Conservation (phyloP, 2,797 vertebrate species). For the Galaxias olidus region DNA sequence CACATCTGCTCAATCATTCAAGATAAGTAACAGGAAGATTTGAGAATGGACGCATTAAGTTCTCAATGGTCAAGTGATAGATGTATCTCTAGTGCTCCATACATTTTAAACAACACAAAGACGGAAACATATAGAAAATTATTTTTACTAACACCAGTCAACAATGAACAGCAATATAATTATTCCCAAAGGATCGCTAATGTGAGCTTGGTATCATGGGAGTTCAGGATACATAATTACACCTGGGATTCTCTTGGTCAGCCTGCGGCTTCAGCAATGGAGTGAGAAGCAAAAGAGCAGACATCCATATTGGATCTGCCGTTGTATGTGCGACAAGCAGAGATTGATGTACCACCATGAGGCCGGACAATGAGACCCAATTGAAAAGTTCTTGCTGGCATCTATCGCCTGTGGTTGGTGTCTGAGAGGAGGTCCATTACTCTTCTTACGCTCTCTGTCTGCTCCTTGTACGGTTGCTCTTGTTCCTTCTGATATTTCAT, state of each 20-base stretch:
- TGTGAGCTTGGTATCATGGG: slow-evolving; percentile 37
- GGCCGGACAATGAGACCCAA: slow-evolving; percentile 64
- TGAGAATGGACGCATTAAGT: slow-evolving; percentile 59
- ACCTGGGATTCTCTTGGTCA: slow-evolving; percentile 43
- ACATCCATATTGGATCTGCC: slow-evolving; percentile 70
- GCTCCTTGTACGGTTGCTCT: neutral
- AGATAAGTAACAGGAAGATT: slow-evolving; percentile 40
- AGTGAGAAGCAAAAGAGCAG: slow-evolving; percentile 37
- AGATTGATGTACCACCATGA: slow-evolving; percentile 67
- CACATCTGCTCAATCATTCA: slow-evolving; percentile 66
- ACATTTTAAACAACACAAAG: neutral
- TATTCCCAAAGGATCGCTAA: neutral
- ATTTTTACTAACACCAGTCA: too few species aligned
- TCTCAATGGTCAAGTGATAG: slow-evolving; percentile 53
- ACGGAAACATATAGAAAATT: neutral
- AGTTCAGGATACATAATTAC: slow-evolving; percentile 40
- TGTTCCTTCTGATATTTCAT: neutral
- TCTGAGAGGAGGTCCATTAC: slow-evolving; percentile 47
- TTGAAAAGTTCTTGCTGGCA: slow-evolving; percentile 70
- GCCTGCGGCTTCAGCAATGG: slow-evolving; percentile 38
- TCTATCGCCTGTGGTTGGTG: slow-evolving; percentile 55
- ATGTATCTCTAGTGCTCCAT: too few species aligned
- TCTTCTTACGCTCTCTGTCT: slow-evolving; percentile 25
- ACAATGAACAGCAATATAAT: too few species aligned
- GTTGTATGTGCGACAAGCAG: slow-evolving; percentile 61